Base-by-base conservation (phyloP, 2,113 vertebrate species). In the Brachyhypopomus gauderio region DNA sequence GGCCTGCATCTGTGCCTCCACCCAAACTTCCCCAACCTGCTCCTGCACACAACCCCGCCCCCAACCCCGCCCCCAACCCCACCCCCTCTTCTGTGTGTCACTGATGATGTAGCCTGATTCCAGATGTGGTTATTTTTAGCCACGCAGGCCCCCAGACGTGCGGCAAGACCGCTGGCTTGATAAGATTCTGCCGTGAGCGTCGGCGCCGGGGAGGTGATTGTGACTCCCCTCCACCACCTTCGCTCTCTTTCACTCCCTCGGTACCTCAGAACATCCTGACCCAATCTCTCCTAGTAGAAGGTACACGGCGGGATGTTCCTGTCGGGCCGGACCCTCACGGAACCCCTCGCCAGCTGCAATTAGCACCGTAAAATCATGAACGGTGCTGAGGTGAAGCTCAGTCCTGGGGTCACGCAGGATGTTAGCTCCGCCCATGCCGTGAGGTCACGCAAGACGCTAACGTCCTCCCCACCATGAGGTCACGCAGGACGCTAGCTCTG, bases 91-190 rank as follows among this genome's bases (percentile, higher is more conserved):
- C 12, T 52, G 45, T 12, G 45, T 52, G 1, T 52, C 30, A 12
- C 12, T 52, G 45, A 3, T 52, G 11, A 11, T 12, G 45, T 12
- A 2, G 45, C 45, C 79, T 56, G 69, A 81, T 80, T 58, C 69
- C 60, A 72, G 55, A 55, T 69, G 9, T 36, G 75, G 75, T 60
- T 85, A 85, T 85, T 78, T 85, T 81, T 85, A 85, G 79, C 67
- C 9, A 14, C 12, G 45, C 45, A 14, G 45, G 67, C 20, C 55
- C 36, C 48, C 55, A 17, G 56, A 52, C 9, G 8, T 52, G 9
- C 45, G 12, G 45, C 12, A 69, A 36, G 66, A 52, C 63, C 56
- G 64, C 1, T 0, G 9, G 66, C 79, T 73, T 81, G 74, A 85
- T 85, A 74, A 73, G 60, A 78, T 69, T 52, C 78, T 45, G 16